Conservation (phyloP, 1,140 invertebrate genomes). For the Anoplophora glabripennis region DNA sequence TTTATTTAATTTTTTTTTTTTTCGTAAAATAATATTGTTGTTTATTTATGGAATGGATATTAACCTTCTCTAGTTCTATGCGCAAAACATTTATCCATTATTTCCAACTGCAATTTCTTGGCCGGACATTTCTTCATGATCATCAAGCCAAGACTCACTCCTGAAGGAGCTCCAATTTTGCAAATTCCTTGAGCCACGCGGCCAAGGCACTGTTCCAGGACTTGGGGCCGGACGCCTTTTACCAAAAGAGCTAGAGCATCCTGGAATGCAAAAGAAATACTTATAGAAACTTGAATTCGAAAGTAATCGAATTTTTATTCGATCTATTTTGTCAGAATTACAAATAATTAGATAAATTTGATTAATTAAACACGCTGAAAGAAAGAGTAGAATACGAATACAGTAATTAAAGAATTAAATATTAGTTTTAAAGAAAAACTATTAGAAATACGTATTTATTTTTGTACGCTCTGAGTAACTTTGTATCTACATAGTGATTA, state of each 20-base stretch:
- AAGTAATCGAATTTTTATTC: too few relatives aligned
- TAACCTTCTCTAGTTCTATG: constrained; percentile 31
- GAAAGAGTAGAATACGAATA: too few relatives aligned
- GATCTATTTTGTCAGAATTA: too few relatives aligned
- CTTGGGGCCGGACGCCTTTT: constrained; percentile 42
- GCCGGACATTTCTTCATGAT: constrained; percentile 66
- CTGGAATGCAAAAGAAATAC: constrained; percentile 11
- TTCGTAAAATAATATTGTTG: not conserved
- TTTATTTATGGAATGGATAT: not conserved
- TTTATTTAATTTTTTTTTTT: not conserved
- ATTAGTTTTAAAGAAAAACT: too few relatives aligned
- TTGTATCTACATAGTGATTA: too few relatives aligned
- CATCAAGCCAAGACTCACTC: constrained; percentile 58
- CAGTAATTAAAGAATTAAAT: too few relatives aligned
- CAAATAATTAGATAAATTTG: too few relatives aligned
- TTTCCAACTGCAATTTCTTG: constrained; percentile 51
- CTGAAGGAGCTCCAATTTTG: constrained; percentile 58
- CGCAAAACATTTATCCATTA: constrained; percentile 23
- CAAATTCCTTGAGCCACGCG: constrained; percentile 57
- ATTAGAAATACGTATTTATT: too few relatives aligned
- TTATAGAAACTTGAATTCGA: too few relatives aligned
- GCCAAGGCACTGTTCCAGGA: constrained; percentile 49
- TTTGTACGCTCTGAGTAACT: too few relatives aligned
- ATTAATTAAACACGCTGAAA: too few relatives aligned
- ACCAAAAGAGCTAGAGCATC: constrained; percentile 24